Base-by-base conservation (phyloP, 2,888 invertebrate genomes). In the Adineta ricciae region DNA sequence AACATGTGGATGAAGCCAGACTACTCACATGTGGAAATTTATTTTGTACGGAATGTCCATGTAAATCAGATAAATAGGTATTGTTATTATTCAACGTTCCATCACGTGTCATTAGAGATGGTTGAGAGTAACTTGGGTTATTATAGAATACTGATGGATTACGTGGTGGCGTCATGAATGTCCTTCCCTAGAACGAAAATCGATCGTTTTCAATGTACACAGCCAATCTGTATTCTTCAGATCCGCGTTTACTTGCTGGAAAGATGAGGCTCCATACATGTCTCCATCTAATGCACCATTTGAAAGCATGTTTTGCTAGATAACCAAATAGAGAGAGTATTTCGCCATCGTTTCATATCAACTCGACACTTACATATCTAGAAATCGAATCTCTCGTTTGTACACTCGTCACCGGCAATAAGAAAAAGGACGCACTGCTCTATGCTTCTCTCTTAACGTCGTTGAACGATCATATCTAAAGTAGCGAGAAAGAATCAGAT, bases 81-180 rank as follows among this genome's bases (percentile, higher is more conserved):
- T 8, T 78, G 41, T 9, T 36, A 78, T 78, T 78, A 41, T 64
- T 64, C 4, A 78, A 41, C 41, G 78, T 21, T 24, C 16, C 38
- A 41, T 78, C 78, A 41, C 78, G 38, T 78, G 78, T 24, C 41
- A 78, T 41, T 21, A 78, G 38, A 8, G 78, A 41, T 78, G 78
- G 78, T 78, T 78, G 78, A 2, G 78, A 78, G n/a, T 78, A 78
- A 78, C 78, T 78, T n/a, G 78, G n/a, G 41, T 78, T 78, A 78
- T 78, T 78, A 78, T 78, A 78, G 41, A n/a, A 78, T 24, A 41
- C n/a, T 78, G 78, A n/a, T 41, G 24, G 41, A 78, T 41, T 41
- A 41, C 78, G 38, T 24, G 78, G 78, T 41, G 78, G 78, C 41
- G 78, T 78, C 41, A 41, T 78, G 7, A 64, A 64, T 64, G 64